Evolutionary conservation across 2,888 invertebrate genomes (phyloP).

Genomic region (Neoaliturus tenellus): DNA sequence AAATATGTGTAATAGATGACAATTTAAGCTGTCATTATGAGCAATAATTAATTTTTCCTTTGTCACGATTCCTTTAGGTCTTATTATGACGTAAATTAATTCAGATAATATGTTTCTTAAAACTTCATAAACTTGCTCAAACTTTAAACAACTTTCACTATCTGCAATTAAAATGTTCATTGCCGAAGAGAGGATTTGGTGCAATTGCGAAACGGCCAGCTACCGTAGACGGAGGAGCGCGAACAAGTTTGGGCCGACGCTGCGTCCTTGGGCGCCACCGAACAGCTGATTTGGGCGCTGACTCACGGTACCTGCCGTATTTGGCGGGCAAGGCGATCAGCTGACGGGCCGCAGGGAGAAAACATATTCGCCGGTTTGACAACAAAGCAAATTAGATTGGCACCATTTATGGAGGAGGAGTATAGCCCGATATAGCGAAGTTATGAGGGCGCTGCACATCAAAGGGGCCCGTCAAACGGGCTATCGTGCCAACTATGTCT

Average conservation of each 20-base stretch:
- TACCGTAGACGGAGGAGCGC: background rate
- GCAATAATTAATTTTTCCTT: no score
- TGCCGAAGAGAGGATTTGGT: background rate
- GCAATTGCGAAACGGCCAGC: background rate
- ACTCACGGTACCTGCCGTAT: constrained; percentile 9
- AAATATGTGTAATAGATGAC: no score
- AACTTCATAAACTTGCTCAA: no score
- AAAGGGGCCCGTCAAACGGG: no score
- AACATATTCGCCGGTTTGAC: constrained; percentile 7
- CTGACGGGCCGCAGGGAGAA: background rate
- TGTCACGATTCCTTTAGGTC: no score
- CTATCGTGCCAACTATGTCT: no score
- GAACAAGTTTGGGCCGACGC: background rate
- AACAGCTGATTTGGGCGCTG: constrained; percentile 8
- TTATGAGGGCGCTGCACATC: no score
- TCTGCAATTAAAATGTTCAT: no score
- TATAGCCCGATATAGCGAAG: background rate
- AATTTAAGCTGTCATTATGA: no score
- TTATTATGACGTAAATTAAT: no score
- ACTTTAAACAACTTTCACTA: no score
- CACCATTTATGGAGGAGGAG: background rate
- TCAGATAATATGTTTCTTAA: no score
- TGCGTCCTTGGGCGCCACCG: background rate
- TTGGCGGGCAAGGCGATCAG: background rate
- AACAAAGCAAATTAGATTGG: background rate